Evolutionary conservation across 1,140 invertebrate species (phyloP).

Genomic region (Cyphomyrmex costatus): DNA sequence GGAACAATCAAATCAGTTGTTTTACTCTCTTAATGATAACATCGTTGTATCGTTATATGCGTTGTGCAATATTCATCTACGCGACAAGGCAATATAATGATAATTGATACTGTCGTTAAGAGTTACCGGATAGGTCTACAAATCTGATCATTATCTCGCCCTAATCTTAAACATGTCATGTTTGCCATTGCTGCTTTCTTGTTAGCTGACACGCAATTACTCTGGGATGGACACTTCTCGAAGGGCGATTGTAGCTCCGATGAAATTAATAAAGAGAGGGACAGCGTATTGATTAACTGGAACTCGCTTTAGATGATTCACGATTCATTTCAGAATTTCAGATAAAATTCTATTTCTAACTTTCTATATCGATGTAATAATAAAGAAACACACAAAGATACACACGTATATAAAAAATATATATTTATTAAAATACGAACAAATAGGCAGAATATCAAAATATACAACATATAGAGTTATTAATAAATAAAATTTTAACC

Average conservation of each 20-base stretch:
- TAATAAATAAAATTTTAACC: neutral
- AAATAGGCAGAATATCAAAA: neutral
- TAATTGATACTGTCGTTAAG: no score
- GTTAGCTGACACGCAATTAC: neutral
- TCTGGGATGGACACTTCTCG: neutral
- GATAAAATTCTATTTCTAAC: neutral
- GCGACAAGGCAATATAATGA: no score
- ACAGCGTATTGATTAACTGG: neutral
- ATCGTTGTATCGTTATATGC: no score
- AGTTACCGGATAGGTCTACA: no score
- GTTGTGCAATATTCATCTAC: no score
- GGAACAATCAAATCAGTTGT: no score
- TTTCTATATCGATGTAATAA: neutral
- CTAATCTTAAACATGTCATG: no score
- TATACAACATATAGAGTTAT: neutral
- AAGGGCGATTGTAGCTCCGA: neutral
- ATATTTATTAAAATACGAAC: neutral
- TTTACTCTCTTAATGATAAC: no score
- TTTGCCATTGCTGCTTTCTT: neutral
- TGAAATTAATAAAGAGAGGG: conserved; percentile 2
- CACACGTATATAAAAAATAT: neutral
- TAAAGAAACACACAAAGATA: neutral
- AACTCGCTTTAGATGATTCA: neutral
- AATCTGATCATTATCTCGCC: no score
- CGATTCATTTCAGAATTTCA: neutral